Evolutionary conservation across 2,797 vertebrate species (phyloP).

Genomic region (Acanthopagrus latus): DNA sequence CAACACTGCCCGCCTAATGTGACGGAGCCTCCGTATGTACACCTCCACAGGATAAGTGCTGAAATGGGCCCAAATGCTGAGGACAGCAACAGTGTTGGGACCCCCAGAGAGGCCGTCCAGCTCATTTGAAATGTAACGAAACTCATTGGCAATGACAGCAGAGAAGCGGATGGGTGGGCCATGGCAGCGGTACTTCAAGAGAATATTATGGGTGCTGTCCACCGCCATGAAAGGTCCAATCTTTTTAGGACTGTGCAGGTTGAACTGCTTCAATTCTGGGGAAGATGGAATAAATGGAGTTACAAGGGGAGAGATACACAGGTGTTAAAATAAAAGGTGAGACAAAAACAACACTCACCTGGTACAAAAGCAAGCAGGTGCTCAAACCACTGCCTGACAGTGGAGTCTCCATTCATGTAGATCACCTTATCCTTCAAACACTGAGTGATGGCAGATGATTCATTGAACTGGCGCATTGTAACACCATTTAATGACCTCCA

Average conservation of each 20-base stretch:
- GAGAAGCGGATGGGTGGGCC: slow-evolving; percentile 97
- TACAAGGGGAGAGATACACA: background rate
- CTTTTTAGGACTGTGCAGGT: slow-evolving; percentile 93
- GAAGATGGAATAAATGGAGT: slow-evolving; percentile 25
- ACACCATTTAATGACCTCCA: slow-evolving; percentile 87
- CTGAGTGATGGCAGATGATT: slow-evolving; percentile 86
- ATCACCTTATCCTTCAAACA: slow-evolving; percentile 94
- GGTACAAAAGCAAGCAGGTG: slow-evolving; percentile 91
- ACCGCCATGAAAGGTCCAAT: slow-evolving; percentile 95
- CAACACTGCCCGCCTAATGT: slow-evolving; percentile 90
- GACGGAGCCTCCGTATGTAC: slow-evolving; percentile 93
- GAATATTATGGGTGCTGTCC: slow-evolving; percentile 91
- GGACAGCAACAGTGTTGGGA: slow-evolving; percentile 90
- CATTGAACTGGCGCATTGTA: slow-evolving; percentile 88
- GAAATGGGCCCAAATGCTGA: slow-evolving; percentile 97
- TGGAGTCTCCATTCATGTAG: slow-evolving; percentile 96
- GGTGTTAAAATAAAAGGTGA: background rate
- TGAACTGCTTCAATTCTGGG: slow-evolving; percentile 92
- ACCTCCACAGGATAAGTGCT: slow-evolving; percentile 96
- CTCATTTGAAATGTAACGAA: slow-evolving; percentile 95
- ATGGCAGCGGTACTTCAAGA: slow-evolving; percentile 93
- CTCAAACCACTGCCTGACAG: slow-evolving; percentile 97
- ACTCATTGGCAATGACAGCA: slow-evolving; percentile 89
- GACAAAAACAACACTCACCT: slow-evolving; percentile 81
- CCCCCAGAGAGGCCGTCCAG: slow-evolving; percentile 93